Conservation (phyloP, 2,797 vertebrate species). For the Ctenopoma kingsleyae region DNA sequence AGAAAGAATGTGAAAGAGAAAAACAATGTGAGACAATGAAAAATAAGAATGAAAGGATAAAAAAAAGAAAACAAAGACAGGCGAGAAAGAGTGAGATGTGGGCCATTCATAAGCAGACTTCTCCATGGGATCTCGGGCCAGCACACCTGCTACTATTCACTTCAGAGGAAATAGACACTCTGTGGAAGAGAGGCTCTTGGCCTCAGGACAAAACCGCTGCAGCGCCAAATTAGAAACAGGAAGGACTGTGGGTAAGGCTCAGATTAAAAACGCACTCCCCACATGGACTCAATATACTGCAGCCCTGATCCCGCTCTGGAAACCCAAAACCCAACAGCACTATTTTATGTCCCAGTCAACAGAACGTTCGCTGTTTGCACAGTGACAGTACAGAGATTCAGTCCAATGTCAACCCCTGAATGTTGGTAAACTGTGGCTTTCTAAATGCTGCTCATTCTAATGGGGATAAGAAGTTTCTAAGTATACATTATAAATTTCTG, state of each 20-base stretch:
- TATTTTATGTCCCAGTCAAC: constrained; percentile 88
- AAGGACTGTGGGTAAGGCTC: constrained; percentile 88
- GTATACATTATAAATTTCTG: constrained; percentile 44
- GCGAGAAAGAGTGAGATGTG: constrained; percentile 78
- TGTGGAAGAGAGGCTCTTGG: constrained; percentile 88
- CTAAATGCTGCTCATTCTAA: constrained; percentile 72
- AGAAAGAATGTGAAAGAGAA: constrained; percentile 58
- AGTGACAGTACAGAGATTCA: constrained; percentile 79
- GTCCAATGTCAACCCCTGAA: constrained; percentile 77
- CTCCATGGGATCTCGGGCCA: constrained; percentile 80
- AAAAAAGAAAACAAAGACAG: constrained; percentile 74
- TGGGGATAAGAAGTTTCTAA: constrained; percentile 56
- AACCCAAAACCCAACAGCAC: constrained; percentile 88
- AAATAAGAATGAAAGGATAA: constrained; percentile 68
- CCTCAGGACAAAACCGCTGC: constrained; percentile 88
- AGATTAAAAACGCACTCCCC: constrained; percentile 89
- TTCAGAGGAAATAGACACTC: constrained; percentile 90
- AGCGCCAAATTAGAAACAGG: constrained; percentile 91
- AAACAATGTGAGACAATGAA: constrained; percentile 65
- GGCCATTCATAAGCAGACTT: constrained; percentile 85
- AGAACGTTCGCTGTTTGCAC: constrained; percentile 83
- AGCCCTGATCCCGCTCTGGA: constrained; percentile 85
- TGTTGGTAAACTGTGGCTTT: constrained; percentile 77
- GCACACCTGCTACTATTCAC: constrained; percentile 91
- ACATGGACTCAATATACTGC: constrained; percentile 90